Percentiles rank a stretch among this genome's conserved stretches.
Evolutionary conservation across 1,140 invertebrate species (phyloP).

Genomic region (Bacillus rossius): DNA sequence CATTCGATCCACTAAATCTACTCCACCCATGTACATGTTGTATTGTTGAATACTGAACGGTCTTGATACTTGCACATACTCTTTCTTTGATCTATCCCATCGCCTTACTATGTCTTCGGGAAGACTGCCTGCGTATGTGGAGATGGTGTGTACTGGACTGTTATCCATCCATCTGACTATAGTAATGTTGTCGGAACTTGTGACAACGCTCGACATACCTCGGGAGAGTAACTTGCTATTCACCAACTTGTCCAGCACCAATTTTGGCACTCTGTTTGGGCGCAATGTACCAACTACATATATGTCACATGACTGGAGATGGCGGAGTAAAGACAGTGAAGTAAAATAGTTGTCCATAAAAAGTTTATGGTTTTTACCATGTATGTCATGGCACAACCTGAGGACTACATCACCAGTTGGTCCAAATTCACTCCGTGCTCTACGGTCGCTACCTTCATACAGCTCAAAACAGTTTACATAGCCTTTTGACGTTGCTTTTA

Average conservation of each 20-base stretch:
- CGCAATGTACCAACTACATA: slow-evolving; percentile 15
- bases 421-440: slow-evolving; percentile 25
- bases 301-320: slow-evolving; percentile 9
- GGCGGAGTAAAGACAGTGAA: slow-evolving; percentile 1
- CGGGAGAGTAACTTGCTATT: slow-evolving; percentile 20
- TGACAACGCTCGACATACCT: slow-evolving; percentile 11
- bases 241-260: slow-evolving; percentile 8
- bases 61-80: slow-evolving; percentile 21
- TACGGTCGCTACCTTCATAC: slow-evolving; percentile 27
- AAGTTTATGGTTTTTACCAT: slow-evolving; percentile 34
- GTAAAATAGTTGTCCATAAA: slow-evolving; percentile 39
- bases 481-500: slow-evolving; percentile 25
- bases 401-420: slow-evolving; percentile 33
- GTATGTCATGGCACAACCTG: slow-evolving; percentile 18
- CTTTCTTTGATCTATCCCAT: slow-evolving; percentile 21
- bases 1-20: slow-evolving; percentile 32
- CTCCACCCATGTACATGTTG: slow-evolving; percentile 36
- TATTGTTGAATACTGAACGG: slow-evolving; percentile 29
- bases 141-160: slow-evolving; percentile 29
- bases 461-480: slow-evolving; percentile 33
- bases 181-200: slow-evolving; percentile 25
- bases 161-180: slow-evolving; percentile 30
- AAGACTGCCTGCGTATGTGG: slow-evolving; percentile 33
- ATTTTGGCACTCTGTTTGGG: slow-evolving; percentile 12
- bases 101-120: slow-evolving; percentile 21